Evolutionary conservation across 2,888 invertebrate genomes (phyloP).

Genomic region (Mythimna impura): DNA sequence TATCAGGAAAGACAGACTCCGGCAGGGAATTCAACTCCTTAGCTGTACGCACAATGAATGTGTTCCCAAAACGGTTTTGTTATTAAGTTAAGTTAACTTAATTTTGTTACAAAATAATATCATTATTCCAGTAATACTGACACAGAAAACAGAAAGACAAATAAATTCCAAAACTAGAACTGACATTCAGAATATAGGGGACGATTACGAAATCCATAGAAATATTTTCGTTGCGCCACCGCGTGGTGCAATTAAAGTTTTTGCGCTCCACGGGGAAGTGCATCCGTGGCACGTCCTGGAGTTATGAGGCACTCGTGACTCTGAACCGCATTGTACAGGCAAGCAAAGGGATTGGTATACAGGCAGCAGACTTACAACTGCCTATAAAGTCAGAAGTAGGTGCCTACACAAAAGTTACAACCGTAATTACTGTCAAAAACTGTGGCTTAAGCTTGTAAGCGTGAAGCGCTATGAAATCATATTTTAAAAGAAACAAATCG

Average conservation of each 20-base stretch:
- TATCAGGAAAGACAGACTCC: background rate
- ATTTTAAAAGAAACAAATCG: too few species aligned
- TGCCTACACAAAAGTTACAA: too few species aligned
- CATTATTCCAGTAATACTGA: background rate
- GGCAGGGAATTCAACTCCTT: too few species aligned
- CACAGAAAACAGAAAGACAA: slow-evolving; percentile 3
- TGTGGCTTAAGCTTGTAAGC: too few species aligned
- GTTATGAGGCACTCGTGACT: slow-evolving; percentile 85
- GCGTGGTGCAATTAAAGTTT: slow-evolving; percentile 83
- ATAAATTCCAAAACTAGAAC: slow-evolving; percentile 20
- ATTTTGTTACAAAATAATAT: background rate
- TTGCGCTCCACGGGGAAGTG: slow-evolving; percentile 73
- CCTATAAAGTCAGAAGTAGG: too few species aligned
- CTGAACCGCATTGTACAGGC: slow-evolving; percentile 58
- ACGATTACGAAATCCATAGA: slow-evolving; percentile 50
- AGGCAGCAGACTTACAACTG: background rate
- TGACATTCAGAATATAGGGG: slow-evolving; percentile 7
- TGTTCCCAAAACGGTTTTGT: too few species aligned
- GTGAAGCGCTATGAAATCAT: too few species aligned
- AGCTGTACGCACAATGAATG: too few species aligned
- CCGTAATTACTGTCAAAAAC: too few species aligned
- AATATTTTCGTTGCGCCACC: slow-evolving; percentile 68
- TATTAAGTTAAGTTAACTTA: too few species aligned
- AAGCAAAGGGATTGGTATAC: slow-evolving; percentile 26
- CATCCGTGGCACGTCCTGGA: slow-evolving; percentile 77